Base-by-base conservation (phyloP, 2,888 invertebrate genomes). In the Platycheirus rosarum region DNA sequence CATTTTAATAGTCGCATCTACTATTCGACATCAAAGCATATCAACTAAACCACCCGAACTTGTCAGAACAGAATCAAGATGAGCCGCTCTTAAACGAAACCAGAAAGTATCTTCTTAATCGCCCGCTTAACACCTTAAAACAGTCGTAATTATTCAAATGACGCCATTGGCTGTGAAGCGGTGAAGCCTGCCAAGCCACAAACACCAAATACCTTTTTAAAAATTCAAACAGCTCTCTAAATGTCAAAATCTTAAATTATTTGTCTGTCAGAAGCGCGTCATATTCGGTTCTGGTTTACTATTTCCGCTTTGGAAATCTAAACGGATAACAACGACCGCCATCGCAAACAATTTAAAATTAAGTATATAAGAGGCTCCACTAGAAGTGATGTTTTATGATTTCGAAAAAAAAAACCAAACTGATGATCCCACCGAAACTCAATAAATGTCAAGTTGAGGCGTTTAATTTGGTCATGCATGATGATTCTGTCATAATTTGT, bases 221-320 rank as follows among this genome's bases (percentile, higher is more conserved):
- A 37, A 51, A 26, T 9, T 9, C 37, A n/a, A 35, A 32, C 46
- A 48, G 37, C 53, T 46, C 46, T 69, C 35, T 40, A 69, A 76
- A 69, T 63, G 69, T 69, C 75, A 75, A 68, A 69, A 55, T n/a
- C 62, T 1, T 49, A 60, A 62, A 53, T 62, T 69, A 62, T 46
- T 29, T 20, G 46, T 46, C 53, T 55, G 62, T 63, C 69, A 62
- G 53, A 48, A 60, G 46, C 29, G 49, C 48, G 16, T 65, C 55
- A 65, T 75, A 66, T 14, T 23, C 11, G 18, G 70, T 51, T 57
- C 11, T 55, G 66, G 57, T 68, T 75, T 60, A 75, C 20, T 60
- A 68, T 51, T 62, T 76, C 75, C 75, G 69, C 69, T 75, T 75
- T 32, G 49, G 35, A 57, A 51, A 13, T 60, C 46, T 57, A 14